phyloP scores from a whole-genome alignment of 2,113 vertebrate species.

The Erythrocercus mccallii region DNA sequence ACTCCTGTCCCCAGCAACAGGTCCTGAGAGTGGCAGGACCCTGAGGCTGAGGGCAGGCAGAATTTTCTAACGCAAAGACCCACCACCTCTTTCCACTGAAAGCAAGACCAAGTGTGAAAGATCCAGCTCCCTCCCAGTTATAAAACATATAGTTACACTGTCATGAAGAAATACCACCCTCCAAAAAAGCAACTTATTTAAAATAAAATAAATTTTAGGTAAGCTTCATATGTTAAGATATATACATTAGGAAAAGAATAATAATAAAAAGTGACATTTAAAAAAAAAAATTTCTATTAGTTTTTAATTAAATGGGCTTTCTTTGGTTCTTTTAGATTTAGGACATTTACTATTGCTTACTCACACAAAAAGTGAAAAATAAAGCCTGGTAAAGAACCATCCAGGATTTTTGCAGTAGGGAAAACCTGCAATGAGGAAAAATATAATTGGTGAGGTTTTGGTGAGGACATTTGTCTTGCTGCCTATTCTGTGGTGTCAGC shows the following conservation, averaged over 20 bases:
- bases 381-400: not conserved
- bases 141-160: not conserved
- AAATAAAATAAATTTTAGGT: not conserved
- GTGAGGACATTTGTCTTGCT: not conserved
- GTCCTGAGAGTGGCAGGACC: not conserved
- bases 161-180: accelerated
- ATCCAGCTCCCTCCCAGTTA: not conserved
- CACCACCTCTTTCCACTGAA: not conserved
- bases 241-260: not conserved
- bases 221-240: not conserved
- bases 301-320: not conserved
- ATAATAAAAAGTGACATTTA: too few species aligned
- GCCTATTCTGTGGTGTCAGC: accelerated
- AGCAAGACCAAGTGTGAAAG: not conserved
- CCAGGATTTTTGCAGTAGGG: not conserved
- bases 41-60: not conserved
- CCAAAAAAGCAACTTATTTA: not conserved
- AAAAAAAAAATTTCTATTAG: too few species aligned
- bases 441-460: not conserved
- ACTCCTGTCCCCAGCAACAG: not conserved
- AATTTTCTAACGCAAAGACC: not conserved
- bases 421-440: not conserved
- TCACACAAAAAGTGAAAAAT: not conserved
- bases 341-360: not conserved
- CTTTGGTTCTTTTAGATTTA: not conserved